Evolutionary conservation across 2,888 invertebrate genomes (phyloP).

Genomic region (Empis livida): DNA sequence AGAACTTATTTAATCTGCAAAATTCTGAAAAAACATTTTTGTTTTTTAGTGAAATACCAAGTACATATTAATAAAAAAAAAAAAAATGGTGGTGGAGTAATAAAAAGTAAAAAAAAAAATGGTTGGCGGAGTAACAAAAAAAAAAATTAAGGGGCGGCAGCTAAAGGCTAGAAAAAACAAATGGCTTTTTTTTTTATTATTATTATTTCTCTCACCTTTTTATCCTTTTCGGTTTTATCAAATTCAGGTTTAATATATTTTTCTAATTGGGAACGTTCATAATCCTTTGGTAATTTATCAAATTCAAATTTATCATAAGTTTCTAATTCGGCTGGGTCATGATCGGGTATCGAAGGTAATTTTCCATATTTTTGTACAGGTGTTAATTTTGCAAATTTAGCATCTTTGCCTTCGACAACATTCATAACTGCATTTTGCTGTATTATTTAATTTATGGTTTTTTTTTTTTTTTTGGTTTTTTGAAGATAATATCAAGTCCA

Average conservation of each 20-base stretch:
- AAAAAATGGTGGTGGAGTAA: too few species aligned
- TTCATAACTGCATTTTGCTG: conserved; percentile 15
- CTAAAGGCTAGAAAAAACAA: too few species aligned
- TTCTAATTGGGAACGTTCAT: conserved; percentile 58
- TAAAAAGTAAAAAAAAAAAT: too few species aligned
- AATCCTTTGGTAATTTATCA: conserved; percentile 39
- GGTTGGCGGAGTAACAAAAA: too few species aligned
- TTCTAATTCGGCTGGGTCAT: conserved; percentile 54
- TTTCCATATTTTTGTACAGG: conserved; percentile 39
- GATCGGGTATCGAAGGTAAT: conserved; percentile 45
- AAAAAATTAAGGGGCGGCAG: too few species aligned
- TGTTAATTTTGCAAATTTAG: conserved; percentile 21
- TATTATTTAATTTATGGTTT: conserved; percentile 9
- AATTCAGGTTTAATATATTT: conserved; percentile 42
- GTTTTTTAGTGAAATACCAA: too few species aligned
- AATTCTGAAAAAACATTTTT: too few species aligned
- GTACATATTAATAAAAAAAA: too few species aligned
- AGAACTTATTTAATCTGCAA: too few species aligned
- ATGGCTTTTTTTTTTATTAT: background rate
- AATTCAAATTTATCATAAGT: conserved; percentile 40
- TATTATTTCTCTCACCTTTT: conserved; percentile 18
- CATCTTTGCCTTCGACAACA: conserved; percentile 29
- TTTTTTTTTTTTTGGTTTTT: conserved; percentile 11
- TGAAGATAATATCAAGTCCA: conserved; percentile 6
- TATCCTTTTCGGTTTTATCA: conserved; percentile 29